Conservation (phyloP, 1,140 invertebrate genomes). For the Meteorus sp. region DNA sequence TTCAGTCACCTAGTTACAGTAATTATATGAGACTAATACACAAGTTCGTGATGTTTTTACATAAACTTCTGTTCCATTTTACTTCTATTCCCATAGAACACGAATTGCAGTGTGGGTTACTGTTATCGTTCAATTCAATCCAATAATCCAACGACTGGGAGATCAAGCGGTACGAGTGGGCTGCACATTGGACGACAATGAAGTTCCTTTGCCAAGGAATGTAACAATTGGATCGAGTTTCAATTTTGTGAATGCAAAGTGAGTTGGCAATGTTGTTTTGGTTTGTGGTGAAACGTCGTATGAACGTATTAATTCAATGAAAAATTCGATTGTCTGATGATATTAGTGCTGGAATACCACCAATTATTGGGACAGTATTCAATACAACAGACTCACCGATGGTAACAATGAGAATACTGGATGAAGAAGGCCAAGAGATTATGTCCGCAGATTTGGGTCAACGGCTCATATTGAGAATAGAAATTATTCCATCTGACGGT, state of each 20-base stretch:
- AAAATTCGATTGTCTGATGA: not conserved
- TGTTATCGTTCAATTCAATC: constrained; percentile 65
- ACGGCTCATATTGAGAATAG: constrained; percentile 52
- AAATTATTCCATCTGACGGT: constrained; percentile 53
- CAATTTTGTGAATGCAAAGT: constrained; percentile 51
- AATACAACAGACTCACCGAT: constrained; percentile 42
- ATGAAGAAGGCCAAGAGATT: constrained; percentile 37
- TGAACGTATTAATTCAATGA: not conserved
- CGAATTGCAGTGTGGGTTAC: constrained; percentile 54
- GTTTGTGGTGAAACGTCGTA: too few relatives aligned
- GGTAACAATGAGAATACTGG: constrained; percentile 46
- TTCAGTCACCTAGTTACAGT: too few relatives aligned
- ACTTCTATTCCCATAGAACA: constrained; percentile 37
- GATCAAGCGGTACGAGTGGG: constrained; percentile 63
- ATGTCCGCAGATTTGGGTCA: constrained; percentile 53
- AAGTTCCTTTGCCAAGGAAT: constrained; percentile 45
- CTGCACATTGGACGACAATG: constrained; percentile 54
- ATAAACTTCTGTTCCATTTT: constrained; percentile 12
- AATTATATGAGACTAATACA: too few relatives aligned
- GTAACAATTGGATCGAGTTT: constrained; percentile 51
- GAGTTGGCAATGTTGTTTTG: constrained; percentile 25
- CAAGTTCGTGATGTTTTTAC: constrained; percentile 19
- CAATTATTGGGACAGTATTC: constrained; percentile 42
- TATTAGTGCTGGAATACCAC: constrained; percentile 47
- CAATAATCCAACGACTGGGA: constrained; percentile 63